Percentiles rank a stretch among this genome's conserved stretches.
These are phyloP conservation scores for Agapornis roseicollis DNA, from an alignment of 2,113 vertebrate species.

Conservation along the genomic window DNA sequence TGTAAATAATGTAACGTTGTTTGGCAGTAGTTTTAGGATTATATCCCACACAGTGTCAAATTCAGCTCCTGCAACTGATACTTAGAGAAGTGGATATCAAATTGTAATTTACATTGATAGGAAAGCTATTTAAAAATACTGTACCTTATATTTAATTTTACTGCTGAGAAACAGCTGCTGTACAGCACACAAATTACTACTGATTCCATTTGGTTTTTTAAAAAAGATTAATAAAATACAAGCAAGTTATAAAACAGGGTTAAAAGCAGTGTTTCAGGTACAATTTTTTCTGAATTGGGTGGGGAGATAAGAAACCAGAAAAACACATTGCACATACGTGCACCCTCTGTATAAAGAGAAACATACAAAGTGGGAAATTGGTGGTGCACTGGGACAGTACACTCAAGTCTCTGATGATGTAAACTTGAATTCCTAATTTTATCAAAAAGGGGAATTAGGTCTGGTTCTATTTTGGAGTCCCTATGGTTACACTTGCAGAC, in stretches of 20 bases:
- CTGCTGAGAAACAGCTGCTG: slow-evolving; percentile 52
- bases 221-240: slow-evolving; percentile 67
- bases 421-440: slow-evolving; percentile 51
- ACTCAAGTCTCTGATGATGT: slow-evolving; percentile 31
- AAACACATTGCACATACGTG: slow-evolving; percentile 23
- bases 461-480: not conserved
- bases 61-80: slow-evolving; percentile 30
- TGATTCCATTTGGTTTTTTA: slow-evolving; percentile 4
- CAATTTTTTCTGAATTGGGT: slow-evolving; percentile 22
- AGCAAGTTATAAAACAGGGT: slow-evolving; percentile 64
- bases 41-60: slow-evolving; percentile 49
- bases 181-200: slow-evolving; percentile 44
- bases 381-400: slow-evolving; percentile 10
- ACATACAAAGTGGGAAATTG: slow-evolving; percentile 47
- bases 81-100: slow-evolving; percentile 38
- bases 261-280: slow-evolving; percentile 53
- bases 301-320: slow-evolving; percentile 47
- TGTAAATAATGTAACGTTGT: not conserved
- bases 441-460: slow-evolving; percentile 33
- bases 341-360: slow-evolving; percentile 54
- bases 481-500: not conserved
- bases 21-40: slow-evolving; percentile 52
- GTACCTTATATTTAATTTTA: slow-evolving; percentile 30
- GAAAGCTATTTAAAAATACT: slow-evolving; percentile 65
- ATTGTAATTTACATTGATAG: slow-evolving; percentile 51